Evolutionary conservation across 2,888 invertebrate species (phyloP), one percentile per base, ranked within the genome.

Genomic region (Cyclophora albipunctata): DNA sequence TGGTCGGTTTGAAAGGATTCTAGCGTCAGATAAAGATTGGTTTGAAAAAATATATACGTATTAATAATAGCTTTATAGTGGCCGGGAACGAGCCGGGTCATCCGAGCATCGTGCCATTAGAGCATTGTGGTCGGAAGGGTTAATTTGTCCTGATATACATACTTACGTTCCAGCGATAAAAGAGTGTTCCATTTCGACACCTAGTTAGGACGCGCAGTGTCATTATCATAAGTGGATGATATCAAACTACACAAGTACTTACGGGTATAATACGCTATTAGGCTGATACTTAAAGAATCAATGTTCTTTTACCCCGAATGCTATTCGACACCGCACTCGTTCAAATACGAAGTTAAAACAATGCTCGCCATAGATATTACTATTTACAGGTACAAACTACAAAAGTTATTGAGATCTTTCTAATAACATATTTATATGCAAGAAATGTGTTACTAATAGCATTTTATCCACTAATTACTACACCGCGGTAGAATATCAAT

Each of bases 1-100:
- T 73, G 78, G 82, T 82, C 77, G 79, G 83, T 84, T 85, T 80
- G 85, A 86, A 86, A 85, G 88, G 87, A 85, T 87, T 81, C 82
- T 64, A 60, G 70, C 60, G 76, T 74, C 69, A 81, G 87, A 87
- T 87, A 88, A 84, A 73, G 65, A 78, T 72, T 57, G 58, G 71
- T 73, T 77, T 67, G 71, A 75, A 78, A 80, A 75, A 78, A 79
- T 73, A 75, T 81, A 78, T 78, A n/a, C n/a, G 74, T 85, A 81
- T 84, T 86, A 86, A 86, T 87, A 87, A 86, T 85, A 79, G 81
- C 76, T 81, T 72, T 72, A 75, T 78, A 74, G 73, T 73, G 71
- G 73, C 69, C 71, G 71, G 50, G 51, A 45, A 51, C 59, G 67
- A 69, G 58, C 67, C 73, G 73, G 78, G 78, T 81, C 82, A 81